Evolutionary conservation across 92 coral and sea anemone species (phyloP), one percentile per base, ranked within the genome.

Genomic region (Muricea muricata): DNA sequence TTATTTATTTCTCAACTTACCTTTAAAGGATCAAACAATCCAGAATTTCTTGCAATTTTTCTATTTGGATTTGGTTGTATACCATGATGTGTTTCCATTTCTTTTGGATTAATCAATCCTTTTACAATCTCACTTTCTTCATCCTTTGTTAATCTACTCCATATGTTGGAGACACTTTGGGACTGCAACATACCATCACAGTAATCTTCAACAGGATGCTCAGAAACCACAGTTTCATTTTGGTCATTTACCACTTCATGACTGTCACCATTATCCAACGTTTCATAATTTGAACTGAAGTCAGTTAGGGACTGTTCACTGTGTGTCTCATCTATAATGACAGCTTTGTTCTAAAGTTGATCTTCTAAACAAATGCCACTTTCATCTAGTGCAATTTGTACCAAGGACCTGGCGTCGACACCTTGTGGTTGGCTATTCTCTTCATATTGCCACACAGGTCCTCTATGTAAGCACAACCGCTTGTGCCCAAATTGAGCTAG

Each of bases 391-490:
- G 61, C 61, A 20, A 2, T 57, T 57, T 57, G 30, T 7, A 57
- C 65, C 7, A 57, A 2, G 65, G 65, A 57, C 29, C 5, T 57
- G 28, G 12, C 30, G 5, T 20, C 30, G 30, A 6, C 31, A 21
- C 2, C 21, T 0, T n/a, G 30, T 20, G 9, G 7, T 57, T 57
- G 6, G 7, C 31, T 33, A 29, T 9, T 67, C 47, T 67, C 34
- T 6, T 87, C 91, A 55, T 89, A 92, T 32, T 90, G 88, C 93
- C 91, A 92, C 0, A 50, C 91, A 71, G 91, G 93, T 31, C 91
- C 93, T 37, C 91, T 79, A 41, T 66, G 73, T 21, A 88, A 81
- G 66, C 72, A 60, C 31, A 86, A 13, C 89, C 89, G 86, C 72
- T 88, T 88, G 73, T 81, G 92, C 8, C 94, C 92, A 85, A 88